Conservation (phyloP, 2,888 invertebrate species). For the Drosophila prostipennis region DNA sequence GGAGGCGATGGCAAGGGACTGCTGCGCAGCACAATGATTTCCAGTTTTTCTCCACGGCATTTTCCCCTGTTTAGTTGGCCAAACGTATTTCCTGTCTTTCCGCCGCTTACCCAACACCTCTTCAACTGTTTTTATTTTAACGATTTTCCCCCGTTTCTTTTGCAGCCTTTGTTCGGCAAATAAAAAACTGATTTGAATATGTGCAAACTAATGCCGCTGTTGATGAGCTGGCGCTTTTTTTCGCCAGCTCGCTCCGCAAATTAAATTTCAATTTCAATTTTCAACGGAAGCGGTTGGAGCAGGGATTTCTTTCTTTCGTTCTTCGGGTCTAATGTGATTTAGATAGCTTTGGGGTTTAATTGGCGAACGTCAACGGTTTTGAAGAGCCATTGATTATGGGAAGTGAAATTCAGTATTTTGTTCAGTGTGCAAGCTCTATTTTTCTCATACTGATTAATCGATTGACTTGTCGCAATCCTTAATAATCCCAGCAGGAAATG, state of each 20-base stretch:
- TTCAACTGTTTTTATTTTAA: slow-evolving; percentile 71
- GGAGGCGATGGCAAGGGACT: not conserved
- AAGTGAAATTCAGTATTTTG: not conserved
- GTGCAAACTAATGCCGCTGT: slow-evolving; percentile 70
- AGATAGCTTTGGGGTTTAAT: slow-evolving; percentile 38
- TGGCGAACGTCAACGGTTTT: slow-evolving; percentile 10
- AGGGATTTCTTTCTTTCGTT: slow-evolving; percentile 25
- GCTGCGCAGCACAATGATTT: slow-evolving; percentile 59
- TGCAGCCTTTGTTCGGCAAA: slow-evolving; percentile 31
- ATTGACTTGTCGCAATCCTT: slow-evolving; percentile 19
- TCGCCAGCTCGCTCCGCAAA: slow-evolving; percentile 36
- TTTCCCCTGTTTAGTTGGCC: slow-evolving; percentile 58
- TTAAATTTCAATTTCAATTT: slow-evolving; percentile 69
- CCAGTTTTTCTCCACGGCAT: slow-evolving; percentile 44
- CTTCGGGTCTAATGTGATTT: slow-evolving; percentile 46
- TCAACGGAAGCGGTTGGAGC: slow-evolving; percentile 54
- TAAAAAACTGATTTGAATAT: slow-evolving; percentile 68
- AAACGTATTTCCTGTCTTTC: slow-evolving; percentile 71
- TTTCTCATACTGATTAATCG: slow-evolving; percentile 30
- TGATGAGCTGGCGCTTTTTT: slow-evolving; percentile 50
- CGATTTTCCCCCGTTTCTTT: slow-evolving; percentile 47
- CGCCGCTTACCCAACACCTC: slow-evolving; percentile 57
- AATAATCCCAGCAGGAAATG: slow-evolving; percentile 52
- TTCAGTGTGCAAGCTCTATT: not conserved
- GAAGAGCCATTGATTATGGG: slow-evolving; percentile 2